These are phyloP conservation scores for Hylaea fasciaria DNA, from an alignment of 2,888 invertebrate genomes.

Conservation along the genomic window DNA sequence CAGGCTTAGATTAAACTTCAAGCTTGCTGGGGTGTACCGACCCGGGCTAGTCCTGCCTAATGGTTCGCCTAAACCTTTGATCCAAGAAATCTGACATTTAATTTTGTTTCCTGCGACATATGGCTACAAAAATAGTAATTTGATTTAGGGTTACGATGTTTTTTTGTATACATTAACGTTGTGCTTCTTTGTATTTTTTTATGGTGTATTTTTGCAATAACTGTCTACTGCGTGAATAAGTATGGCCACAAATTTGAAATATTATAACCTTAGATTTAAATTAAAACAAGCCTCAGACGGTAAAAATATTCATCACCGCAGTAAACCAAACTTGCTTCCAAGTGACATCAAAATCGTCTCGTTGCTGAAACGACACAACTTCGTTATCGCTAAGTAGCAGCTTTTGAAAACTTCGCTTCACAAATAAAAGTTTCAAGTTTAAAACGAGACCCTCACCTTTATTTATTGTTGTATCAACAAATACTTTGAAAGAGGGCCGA, in stretches of 20 bases:
- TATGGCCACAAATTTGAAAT: too few species aligned
- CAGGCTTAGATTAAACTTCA: constrained; percentile 19
- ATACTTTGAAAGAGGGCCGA: constrained; percentile 28
- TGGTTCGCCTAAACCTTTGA: constrained; percentile 26
- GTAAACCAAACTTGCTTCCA: constrained; percentile 17
- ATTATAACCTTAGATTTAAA: too few species aligned
- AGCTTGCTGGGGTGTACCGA: constrained; percentile 6
- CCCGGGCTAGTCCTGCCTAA: constrained; percentile 10
- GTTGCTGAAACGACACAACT: constrained; percentile 44
- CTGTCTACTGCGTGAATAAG: too few species aligned
- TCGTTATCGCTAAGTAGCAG: constrained; percentile 57
- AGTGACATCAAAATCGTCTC: constrained; percentile 24
- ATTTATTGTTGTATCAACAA: constrained; percentile 43
- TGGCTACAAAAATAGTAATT: neutral
- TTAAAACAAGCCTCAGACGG: neutral
- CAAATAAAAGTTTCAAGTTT: constrained; percentile 52
- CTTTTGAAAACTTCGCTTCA: constrained; percentile 51
- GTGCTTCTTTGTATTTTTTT: too few species aligned
- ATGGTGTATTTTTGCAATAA: neutral
- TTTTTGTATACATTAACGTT: too few species aligned
- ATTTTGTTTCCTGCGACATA: constrained; percentile 14
- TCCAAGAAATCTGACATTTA: constrained; percentile 23
- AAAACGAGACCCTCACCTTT: constrained; percentile 38
- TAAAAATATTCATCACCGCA: constrained; percentile 26
- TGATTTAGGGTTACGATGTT: too few species aligned